Conservation (phyloP, 2,797 vertebrate genomes). For the Notoglanidium macrostoma region DNA sequence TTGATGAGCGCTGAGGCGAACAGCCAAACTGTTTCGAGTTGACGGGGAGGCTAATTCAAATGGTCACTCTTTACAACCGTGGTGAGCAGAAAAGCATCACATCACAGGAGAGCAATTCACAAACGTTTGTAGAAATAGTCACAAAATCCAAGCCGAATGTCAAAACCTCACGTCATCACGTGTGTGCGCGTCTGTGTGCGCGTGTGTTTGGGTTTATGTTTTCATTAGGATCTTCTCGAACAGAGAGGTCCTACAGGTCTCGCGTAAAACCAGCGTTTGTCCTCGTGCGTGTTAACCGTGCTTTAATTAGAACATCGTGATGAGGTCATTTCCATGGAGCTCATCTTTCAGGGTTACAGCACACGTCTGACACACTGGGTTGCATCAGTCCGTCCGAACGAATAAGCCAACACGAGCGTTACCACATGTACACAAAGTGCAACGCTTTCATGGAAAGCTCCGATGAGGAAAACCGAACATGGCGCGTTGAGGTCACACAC, state of each 20-base stretch:
- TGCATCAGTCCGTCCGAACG: slow-evolving; percentile 13
- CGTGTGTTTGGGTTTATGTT: not conserved
- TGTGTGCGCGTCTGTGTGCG: not conserved
- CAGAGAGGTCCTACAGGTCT: not conserved
- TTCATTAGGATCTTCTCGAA: not conserved
- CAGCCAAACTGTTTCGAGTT: not conserved
- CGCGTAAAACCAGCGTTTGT: not conserved
- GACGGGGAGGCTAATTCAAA: not conserved
- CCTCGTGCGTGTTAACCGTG: not conserved
- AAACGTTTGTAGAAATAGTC: not conserved
- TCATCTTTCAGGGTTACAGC: not conserved
- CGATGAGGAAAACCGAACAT: not conserved
- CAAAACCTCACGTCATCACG: not conserved
- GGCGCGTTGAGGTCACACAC: not conserved
- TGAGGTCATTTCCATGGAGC: slow-evolving; percentile 17
- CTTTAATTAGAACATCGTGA: not conserved
- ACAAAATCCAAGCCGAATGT: no score
- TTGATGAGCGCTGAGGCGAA: not conserved
- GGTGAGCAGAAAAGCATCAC: not conserved
- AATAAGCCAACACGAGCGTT: not conserved
- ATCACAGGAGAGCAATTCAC: not conserved
- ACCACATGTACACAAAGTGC: not conserved
- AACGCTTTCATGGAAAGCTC: not conserved
- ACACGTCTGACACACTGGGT: slow-evolving; percentile 6
- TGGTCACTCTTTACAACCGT: not conserved